A percentile compares a stretch with the other conserved stretches of the same genome.
Evolutionary conservation across 2,797 vertebrate genomes (phyloP).

Genomic region (Lepus townsendii): DNA sequence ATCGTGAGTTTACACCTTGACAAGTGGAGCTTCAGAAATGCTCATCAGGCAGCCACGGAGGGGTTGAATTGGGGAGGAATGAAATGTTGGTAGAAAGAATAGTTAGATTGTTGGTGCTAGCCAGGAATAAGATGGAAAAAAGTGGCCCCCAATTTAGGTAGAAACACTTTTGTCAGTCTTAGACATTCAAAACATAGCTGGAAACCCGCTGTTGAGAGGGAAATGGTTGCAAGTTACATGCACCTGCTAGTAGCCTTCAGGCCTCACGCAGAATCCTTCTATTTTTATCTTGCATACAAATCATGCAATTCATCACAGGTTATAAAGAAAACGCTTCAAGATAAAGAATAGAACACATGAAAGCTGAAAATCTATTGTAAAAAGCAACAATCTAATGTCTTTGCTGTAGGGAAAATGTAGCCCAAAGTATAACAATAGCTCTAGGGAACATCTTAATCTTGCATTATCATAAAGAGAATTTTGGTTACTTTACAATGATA

Average conservation of each 20-base stretch:
- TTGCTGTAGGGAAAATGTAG: background rate
- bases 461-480: background rate
- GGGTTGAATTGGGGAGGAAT: background rate
- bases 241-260: background rate
- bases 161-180: background rate
- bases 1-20: background rate
- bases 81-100: background rate
- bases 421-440: background rate
- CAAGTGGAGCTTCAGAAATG: background rate
- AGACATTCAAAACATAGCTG: background rate
- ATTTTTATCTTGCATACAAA: conserved; percentile 7
- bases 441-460: background rate
- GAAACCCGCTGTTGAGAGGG: background rate
- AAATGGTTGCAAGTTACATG: background rate
- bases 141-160: background rate
- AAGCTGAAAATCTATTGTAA: background rate
- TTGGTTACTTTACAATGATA: background rate
- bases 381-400: background rate
- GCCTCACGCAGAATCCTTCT: background rate
- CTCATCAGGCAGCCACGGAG: background rate
- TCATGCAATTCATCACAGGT: background rate
- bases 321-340: conserved; percentile 1
- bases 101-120: background rate
- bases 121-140: conserved; percentile 10
- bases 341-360: background rate